These are phyloP conservation scores for Enhydra lutris DNA, from an alignment of 2,113 vertebrate genomes.

Conservation along the genomic window DNA sequence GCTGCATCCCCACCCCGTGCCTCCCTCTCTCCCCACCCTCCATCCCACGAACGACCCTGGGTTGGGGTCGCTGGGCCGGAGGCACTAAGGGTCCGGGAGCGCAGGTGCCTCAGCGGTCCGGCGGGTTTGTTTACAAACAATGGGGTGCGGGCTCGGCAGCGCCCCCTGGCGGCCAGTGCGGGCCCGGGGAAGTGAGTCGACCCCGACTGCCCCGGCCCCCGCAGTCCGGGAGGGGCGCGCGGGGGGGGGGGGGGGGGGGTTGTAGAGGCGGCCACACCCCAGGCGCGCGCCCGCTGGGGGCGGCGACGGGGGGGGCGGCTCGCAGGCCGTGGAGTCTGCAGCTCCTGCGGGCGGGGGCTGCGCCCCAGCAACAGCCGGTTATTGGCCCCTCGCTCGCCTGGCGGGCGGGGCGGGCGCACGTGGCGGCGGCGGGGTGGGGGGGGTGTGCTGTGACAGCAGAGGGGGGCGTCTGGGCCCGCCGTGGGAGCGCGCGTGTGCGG, in stretches of 20 bases:
- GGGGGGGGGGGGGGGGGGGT: not conserved
- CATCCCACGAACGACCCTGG: not conserved
- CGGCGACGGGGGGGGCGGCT: constrained; percentile 58
- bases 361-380: constrained; percentile 77
- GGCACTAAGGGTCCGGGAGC: not conserved
- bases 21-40: not conserved
- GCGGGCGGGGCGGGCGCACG: constrained; percentile 45
- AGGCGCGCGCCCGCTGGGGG: constrained; percentile 72
- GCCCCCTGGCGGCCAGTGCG: constrained; percentile 68
- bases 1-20: not conserved
- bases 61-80: not conserved
- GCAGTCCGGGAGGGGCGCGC: not conserved
- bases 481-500: constrained; percentile 68
- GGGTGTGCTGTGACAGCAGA: constrained; percentile 61
- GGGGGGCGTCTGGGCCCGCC: constrained; percentile 64
- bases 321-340: constrained; percentile 61
- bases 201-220: constrained; percentile 41
- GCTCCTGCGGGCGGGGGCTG: constrained; percentile 75
- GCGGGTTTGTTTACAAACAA: constrained; percentile 83
- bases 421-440: constrained; percentile 57
- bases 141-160: constrained; percentile 61
- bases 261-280: constrained; percentile 68
- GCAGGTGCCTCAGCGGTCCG: constrained; percentile 62
- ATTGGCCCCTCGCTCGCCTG: constrained; percentile 71
- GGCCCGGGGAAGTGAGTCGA: constrained; percentile 56